phyloP scores from a whole-genome alignment of 2,113 vertebrate genomes.

The Osmerus mordax region DNA sequence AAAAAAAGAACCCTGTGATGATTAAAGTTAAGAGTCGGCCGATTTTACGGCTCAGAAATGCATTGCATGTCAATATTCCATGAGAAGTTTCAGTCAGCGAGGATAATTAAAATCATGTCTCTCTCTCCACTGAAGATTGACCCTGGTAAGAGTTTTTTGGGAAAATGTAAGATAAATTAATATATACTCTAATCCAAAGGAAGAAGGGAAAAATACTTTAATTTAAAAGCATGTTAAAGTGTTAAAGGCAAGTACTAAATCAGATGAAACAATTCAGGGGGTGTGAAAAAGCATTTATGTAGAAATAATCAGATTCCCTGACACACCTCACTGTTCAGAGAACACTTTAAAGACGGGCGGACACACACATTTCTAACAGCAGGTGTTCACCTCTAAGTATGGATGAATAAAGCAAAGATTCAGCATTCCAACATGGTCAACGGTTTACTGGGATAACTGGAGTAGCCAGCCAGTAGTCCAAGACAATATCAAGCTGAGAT shows the following conservation, averaged over 20 bases:
- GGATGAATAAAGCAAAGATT: neutral
- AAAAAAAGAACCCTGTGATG: neutral
- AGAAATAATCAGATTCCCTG: constrained; percentile 22
- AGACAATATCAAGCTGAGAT: neutral
- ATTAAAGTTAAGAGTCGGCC: constrained; percentile 20
- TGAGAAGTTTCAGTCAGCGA: constrained; percentile 9
- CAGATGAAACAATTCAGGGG: constrained; percentile 22
- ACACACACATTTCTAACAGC: constrained; percentile 6
- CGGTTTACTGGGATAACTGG: constrained; percentile 5
- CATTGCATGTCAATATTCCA: constrained; percentile 18
- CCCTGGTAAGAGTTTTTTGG: constrained; percentile 8
- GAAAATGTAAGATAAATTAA: constrained; percentile 17
- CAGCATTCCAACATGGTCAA: neutral
- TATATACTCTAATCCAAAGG: constrained; percentile 12
- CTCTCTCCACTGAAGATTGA: neutral
- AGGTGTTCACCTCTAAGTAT: constrained; percentile 9
- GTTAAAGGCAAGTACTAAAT: constrained; percentile 16
- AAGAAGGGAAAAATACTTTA: constrained; percentile 17
- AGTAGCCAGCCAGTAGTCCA: neutral
- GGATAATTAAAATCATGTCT: constrained; percentile 30
- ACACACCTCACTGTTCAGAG: constrained; percentile 23
- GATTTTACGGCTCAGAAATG: neutral
- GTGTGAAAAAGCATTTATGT: constrained; percentile 25
- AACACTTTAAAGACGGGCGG: neutral
- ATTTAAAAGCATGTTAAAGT: constrained; percentile 15